Conservation (phyloP, 1,140 invertebrate species). For the Globodera ellingtonae region DNA sequence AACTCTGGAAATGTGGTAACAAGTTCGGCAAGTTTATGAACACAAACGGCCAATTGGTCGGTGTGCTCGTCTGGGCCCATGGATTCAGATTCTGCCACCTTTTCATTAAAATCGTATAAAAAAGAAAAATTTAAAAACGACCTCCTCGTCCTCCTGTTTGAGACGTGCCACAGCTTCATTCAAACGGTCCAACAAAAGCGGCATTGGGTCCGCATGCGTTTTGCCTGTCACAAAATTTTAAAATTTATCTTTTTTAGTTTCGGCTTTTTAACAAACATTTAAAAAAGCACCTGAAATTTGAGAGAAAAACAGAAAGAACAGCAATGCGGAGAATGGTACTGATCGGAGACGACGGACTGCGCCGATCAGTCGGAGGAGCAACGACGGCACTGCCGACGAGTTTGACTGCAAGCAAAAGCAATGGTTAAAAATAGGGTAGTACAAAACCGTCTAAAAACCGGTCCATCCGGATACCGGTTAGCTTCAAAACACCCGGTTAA, state of each 20-base stretch:
- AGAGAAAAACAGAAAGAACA: background rate
- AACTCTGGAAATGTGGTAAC: background rate
- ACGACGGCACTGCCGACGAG: background rate
- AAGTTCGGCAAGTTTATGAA: background rate
- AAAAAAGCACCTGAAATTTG: background rate
- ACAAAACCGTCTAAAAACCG: too few relatives aligned
- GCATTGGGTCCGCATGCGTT: background rate
- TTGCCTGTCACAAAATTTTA: background rate
- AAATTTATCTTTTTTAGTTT: too few relatives aligned
- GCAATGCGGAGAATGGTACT: background rate
- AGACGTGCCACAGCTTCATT: background rate
- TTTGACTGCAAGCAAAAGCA: background rate
- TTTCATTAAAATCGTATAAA: too few relatives aligned
- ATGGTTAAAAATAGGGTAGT: too few relatives aligned
- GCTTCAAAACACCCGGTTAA: too few relatives aligned
- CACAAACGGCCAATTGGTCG: background rate
- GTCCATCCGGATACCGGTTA: too few relatives aligned
- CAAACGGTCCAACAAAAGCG: background rate
- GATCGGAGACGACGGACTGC: background rate
- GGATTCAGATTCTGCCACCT: too few relatives aligned
- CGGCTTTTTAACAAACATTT: too few relatives aligned
- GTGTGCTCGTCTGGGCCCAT: too few relatives aligned
- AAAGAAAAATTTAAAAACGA: background rate
- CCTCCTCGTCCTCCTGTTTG: background rate
- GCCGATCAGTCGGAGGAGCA: background rate